Evolutionary conservation across 2,113 vertebrate species (phyloP), one percentile per base, ranked within the genome.

Genomic region (Alligator sinensis): DNA sequence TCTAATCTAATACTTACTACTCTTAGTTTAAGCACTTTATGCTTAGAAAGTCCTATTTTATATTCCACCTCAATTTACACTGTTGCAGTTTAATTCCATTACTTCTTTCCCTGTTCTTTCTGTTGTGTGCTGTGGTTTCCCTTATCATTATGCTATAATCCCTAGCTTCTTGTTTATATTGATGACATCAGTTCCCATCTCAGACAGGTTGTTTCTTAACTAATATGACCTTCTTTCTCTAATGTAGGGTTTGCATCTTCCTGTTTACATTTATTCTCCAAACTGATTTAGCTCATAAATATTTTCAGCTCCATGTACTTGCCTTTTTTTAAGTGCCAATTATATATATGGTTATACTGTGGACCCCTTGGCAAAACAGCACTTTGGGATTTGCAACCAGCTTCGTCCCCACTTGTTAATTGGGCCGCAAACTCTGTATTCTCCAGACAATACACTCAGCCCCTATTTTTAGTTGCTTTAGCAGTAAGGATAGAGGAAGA

Each of bases 301-400:
- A 19, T 30, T 11, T 21, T 2, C 12, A 9, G 17, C 9, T 75
- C 61, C 59, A 2, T 9, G 22, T 9, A 16, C 3, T 10, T 72
- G 47, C 62, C 9, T 22, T 4, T 86, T 12, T 1, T 15, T 1
- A 2, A 12, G 5, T 18, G 9, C 7, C n/a, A 30, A 5, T 24
- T 60, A 18, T 74, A 22, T 34, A 3, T 30, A 10, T 22, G 14
- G 21, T 5, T 80, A 1, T 70, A 88, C 12, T 9, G 24, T 72
- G n/a, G 11, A 82, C 25, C 17, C 7, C 84, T 54, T 57, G 59
- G 8, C 18, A 57, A 30, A 54, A 82, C 17, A 27, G 93, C 66
- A 66, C 14, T 19, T 18, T 1, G 11, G 83, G 3, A 2, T 58
- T 16, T 75, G 58, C 9, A 9, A 68, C 4, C 3, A 18, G 1